phyloP scores from a whole-genome alignment of 2,113 vertebrate genomes.

The Dicrurus megarhynchus region DNA sequence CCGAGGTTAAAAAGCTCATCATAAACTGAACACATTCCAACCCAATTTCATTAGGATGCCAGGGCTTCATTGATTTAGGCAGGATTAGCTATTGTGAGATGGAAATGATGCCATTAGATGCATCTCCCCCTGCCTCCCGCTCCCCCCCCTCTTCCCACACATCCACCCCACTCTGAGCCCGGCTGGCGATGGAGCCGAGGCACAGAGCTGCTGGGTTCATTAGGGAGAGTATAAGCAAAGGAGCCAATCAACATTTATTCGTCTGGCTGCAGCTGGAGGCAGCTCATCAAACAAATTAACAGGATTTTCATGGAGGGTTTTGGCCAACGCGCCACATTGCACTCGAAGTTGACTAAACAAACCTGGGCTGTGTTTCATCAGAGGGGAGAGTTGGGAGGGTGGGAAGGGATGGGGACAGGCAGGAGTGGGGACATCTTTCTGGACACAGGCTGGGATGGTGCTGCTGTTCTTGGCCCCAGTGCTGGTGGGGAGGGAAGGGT shows the following conservation, averaged over 20 bases:
- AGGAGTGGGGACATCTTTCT: background rate
- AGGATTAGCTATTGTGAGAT: constrained; percentile 61
- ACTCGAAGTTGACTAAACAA: constrained; percentile 19
- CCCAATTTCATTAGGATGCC: constrained; percentile 25
- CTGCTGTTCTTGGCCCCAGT: background rate
- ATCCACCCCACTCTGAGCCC: background rate
- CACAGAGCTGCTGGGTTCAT: background rate
- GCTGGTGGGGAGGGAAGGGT: background rate
- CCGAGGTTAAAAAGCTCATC: constrained; percentile 61
- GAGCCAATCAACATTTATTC: constrained; percentile 39
- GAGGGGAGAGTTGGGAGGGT: background rate
- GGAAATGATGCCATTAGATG: background rate
- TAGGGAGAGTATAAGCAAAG: background rate
- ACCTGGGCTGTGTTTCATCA: background rate
- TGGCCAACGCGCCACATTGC: background rate
- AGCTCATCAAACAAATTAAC: constrained; percentile 63
- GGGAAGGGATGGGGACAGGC: background rate
- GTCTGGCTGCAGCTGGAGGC: constrained; percentile 60
- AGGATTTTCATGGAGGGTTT: constrained; percentile 38
- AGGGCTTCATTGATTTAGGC: constrained; percentile 15
- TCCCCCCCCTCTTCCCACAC: background rate
- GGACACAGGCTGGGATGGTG: background rate
- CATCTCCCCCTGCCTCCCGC: background rate
- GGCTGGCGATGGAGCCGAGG: background rate
- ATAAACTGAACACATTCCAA: constrained; percentile 56